Evolutionary conservation across 2,888 invertebrate genomes (phyloP).

Genomic region (Ypsolopha scabrella): DNA sequence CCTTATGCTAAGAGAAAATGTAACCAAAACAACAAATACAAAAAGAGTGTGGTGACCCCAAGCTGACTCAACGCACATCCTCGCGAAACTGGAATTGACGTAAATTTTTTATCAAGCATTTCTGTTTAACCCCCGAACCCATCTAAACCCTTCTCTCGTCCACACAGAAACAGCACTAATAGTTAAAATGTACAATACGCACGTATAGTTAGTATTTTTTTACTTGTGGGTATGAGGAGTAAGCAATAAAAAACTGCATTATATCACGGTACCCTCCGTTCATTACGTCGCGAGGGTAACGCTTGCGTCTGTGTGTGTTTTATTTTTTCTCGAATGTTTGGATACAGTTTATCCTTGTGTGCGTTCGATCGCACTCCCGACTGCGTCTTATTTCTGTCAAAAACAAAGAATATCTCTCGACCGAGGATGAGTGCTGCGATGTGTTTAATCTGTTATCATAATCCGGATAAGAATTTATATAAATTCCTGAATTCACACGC

Average conservation of each 20-base stretch:
- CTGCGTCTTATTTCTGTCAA: background rate
- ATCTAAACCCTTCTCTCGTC: conserved; percentile 57
- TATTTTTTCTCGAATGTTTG: conserved; percentile 22
- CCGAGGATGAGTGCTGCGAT: background rate
- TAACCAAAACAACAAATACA: conserved; percentile 14
- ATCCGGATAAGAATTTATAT: background rate
- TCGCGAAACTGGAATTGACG: conserved; percentile 47
- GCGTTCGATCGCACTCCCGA: background rate
- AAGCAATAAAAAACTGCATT: conserved; percentile 69
- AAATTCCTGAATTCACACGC: background rate
- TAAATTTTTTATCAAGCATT: conserved; percentile 58
- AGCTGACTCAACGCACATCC: conserved; percentile 28
- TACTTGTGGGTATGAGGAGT: conserved; percentile 64
- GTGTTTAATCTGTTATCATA: background rate
- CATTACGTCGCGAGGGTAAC: conserved; percentile 55
- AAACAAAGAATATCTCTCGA: background rate
- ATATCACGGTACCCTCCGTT: conserved; percentile 65
- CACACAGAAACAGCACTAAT: conserved; percentile 55
- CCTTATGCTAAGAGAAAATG: background rate
- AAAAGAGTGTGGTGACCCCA: conserved; percentile 36
- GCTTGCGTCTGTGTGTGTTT: conserved; percentile 26
- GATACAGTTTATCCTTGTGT: conserved; percentile 5
- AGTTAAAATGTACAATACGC: conserved; percentile 63
- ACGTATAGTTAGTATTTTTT: conserved; percentile 52
- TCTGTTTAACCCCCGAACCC: conserved; percentile 36